Evolutionary conservation across 2,888 invertebrate species (phyloP).

Genomic region (Andrena dorsata): DNA sequence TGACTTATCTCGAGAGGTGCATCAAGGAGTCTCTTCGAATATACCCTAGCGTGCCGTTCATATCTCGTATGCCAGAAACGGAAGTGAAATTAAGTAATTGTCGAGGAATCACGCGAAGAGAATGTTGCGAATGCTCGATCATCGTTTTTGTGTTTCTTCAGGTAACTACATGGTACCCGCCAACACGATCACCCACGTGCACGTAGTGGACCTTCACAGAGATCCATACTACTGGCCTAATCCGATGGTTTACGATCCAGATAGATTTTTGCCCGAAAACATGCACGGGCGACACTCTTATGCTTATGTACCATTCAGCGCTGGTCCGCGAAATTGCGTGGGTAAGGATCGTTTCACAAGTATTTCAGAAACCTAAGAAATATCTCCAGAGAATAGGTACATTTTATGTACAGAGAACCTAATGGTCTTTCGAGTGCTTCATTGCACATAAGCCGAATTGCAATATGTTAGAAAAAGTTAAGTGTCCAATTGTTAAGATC

Average conservation of each 20-base stretch:
- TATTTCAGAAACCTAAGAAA: too few relatives aligned
- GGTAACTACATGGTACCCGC: conserved; percentile 86
- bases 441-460: too few relatives aligned
- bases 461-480: too few relatives aligned
- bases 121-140: too few relatives aligned
- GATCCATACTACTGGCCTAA: conserved; percentile 88
- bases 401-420: too few relatives aligned
- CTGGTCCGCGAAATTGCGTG: conserved; percentile 89
- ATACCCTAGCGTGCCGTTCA: conserved; percentile 89
- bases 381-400: too few relatives aligned
- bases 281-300: conserved; percentile 86
- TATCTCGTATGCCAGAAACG: conserved; percentile 87
- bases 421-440: too few relatives aligned
- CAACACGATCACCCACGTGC: conserved; percentile 83
- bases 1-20: conserved; percentile 90
- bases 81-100: conserved; percentile 83
- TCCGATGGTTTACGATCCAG: conserved; percentile 89
- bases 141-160: conserved; percentile 66
- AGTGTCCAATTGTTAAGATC: too few relatives aligned
- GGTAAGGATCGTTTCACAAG: conserved; percentile 83
- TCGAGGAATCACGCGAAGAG: neutral
- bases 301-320: conserved; percentile 89
- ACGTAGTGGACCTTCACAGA: conserved; percentile 86
- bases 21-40: conserved; percentile 89
- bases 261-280: conserved; percentile 88